These are phyloP conservation scores for Clinocottus analis DNA, from an alignment of 2,113 vertebrate genomes.

Conservation along the genomic window DNA sequence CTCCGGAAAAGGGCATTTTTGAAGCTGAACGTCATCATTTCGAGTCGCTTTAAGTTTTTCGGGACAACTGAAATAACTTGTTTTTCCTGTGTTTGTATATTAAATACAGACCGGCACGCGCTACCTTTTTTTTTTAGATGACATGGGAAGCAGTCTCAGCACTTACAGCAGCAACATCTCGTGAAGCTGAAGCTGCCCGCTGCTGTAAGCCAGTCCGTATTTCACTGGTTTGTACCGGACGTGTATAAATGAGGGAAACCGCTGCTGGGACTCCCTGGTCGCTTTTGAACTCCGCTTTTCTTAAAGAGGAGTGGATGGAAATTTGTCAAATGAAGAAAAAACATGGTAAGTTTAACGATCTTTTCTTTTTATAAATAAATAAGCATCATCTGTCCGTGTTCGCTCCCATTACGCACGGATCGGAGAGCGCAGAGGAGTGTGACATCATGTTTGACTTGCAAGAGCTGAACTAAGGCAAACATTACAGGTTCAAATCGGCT, in stretches of 20 bases:
- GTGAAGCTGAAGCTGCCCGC: constrained; percentile 14
- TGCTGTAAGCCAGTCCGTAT: neutral
- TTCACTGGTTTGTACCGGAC: constrained; percentile 22
- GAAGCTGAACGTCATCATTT: neutral
- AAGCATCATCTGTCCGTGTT: neutral
- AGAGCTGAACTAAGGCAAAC: neutral
- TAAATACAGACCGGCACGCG: neutral
- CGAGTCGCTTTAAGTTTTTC: constrained; percentile 15
- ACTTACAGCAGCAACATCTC: neutral
- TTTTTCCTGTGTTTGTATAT: neutral
- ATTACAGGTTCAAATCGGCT: neutral
- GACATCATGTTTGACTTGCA: neutral
- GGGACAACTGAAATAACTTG: neutral
- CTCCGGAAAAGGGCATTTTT: neutral
- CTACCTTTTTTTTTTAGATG: neutral
- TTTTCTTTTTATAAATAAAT: neutral
- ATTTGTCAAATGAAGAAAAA: neutral
- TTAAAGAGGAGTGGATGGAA: neutral
- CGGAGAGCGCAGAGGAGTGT: constrained; percentile 9
- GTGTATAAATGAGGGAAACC: constrained; percentile 51
- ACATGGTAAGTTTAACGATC: constrained; percentile 41
- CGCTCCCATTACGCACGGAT: constrained; percentile 55
- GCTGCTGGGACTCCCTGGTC: constrained; percentile 15
- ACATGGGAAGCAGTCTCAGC: neutral
- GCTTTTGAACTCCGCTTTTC: neutral